These are phyloP conservation scores for Holocentrus rufus DNA, from an alignment of 2,797 vertebrate species.

Conservation along the genomic window DNA sequence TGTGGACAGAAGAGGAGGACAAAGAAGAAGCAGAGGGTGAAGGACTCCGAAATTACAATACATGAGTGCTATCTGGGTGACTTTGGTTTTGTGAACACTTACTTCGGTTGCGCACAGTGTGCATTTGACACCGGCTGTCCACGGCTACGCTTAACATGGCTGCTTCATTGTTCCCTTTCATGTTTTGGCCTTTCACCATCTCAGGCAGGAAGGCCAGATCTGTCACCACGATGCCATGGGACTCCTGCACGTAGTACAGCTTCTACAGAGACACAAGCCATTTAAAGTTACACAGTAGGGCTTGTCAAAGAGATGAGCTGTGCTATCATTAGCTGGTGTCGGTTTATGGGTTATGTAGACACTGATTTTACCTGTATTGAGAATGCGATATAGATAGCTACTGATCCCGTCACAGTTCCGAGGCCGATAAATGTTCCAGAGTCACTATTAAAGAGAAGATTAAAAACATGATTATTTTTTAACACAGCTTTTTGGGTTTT, in stretches of 20 bases:
- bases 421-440: slow-evolving; percentile 95
- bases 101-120: slow-evolving; percentile 87
- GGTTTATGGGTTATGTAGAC: neutral
- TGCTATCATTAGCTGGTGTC: neutral
- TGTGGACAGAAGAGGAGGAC: neutral
- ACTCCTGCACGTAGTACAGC: slow-evolving; percentile 92
- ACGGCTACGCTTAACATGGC: slow-evolving; percentile 94
- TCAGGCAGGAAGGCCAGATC: slow-evolving; percentile 91
- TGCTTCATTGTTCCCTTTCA: slow-evolving; percentile 86
- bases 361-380: slow-evolving; percentile 90
- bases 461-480: neutral
- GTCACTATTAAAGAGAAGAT: slow-evolving; percentile 80
- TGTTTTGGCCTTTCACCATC: slow-evolving; percentile 73
- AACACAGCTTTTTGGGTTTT: too few species aligned
- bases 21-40: neutral
- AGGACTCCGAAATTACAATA: neutral
- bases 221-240: slow-evolving; percentile 95
- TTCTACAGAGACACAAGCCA: slow-evolving; percentile 77
- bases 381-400: slow-evolving; percentile 93
- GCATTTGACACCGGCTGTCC: slow-evolving; percentile 94
- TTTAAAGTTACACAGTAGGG: neutral
- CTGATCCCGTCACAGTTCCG: slow-evolving; percentile 94
- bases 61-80: too few species aligned
- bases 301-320: neutral
- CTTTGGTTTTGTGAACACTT: slow-evolving; percentile 65